Percentiles rank a stretch among this genome's conserved stretches.
Evolutionary conservation across 2,797 vertebrate genomes (phyloP).

Genomic region (Platalea minor): DNA sequence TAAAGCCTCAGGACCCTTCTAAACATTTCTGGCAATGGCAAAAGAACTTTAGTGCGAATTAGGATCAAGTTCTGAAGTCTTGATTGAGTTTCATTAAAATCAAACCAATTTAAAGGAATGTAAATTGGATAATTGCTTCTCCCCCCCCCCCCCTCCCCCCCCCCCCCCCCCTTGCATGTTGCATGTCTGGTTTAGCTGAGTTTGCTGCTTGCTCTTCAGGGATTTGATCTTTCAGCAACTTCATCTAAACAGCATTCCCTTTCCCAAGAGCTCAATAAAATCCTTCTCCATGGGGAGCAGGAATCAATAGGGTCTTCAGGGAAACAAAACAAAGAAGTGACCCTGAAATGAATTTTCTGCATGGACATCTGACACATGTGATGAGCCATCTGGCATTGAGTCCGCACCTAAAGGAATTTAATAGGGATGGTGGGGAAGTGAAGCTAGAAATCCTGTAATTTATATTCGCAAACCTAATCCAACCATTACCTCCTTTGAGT

Average conservation of each 20-base stretch:
- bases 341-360: slow-evolving; percentile 36
- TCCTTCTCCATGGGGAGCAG: neutral
- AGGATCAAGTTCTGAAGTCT: neutral
- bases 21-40: neutral
- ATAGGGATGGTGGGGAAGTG: neutral
- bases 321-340: slow-evolving; percentile 37
- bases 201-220: neutral
- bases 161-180: too few species aligned
- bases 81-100: neutral
- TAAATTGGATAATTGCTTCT: neutral
- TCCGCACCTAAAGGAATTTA: neutral
- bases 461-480: neutral
- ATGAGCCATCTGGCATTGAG: neutral
- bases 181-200: neutral
- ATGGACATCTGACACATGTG: neutral
- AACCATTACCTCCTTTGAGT: neutral
- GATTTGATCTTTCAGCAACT: neutral
- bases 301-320: slow-evolving; percentile 4
- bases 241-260: neutral
- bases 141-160: rapidly evolving
- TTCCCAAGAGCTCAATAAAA: slow-evolving; percentile 8
- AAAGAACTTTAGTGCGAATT: neutral
- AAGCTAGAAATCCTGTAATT: neutral
- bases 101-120: neutral
- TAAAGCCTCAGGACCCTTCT: neutral